Percentiles rank a stretch among this genome's conserved stretches.
These are phyloP conservation scores for Caenorhabditis sinica DNA, from an alignment of 2,888 invertebrate genomes.

Conservation along the genomic window DNA sequence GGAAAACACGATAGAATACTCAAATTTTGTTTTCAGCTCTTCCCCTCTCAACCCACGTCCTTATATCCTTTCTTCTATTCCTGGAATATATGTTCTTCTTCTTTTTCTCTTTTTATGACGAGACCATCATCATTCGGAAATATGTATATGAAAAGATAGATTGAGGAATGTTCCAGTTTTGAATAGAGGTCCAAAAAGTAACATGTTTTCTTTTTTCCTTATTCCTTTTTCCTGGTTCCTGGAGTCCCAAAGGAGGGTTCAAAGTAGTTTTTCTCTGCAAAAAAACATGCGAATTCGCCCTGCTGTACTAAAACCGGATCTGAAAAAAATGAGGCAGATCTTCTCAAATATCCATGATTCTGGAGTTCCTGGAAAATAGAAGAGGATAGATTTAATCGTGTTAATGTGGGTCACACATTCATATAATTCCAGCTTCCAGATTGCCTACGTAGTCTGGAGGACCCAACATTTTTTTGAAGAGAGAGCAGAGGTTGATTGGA, in stretches of 20 bases:
- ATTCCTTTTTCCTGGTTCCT: too few relatives aligned
- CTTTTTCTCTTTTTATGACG: neutral
- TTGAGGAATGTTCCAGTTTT: neutral
- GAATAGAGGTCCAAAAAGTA: too few relatives aligned
- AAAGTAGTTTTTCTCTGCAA: too few relatives aligned
- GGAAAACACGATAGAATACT: too few relatives aligned
- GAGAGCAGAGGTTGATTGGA: neutral
- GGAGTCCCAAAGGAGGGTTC: too few relatives aligned
- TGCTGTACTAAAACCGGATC: constrained; percentile 24
- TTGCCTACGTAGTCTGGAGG: constrained; percentile 24
- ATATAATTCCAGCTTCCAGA: constrained; percentile 37
- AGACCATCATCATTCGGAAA: neutral
- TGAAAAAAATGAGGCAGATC: neutral
- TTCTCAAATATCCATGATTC: too few relatives aligned
- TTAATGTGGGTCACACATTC: constrained; percentile 45
- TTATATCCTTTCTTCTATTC: constrained; percentile 15
- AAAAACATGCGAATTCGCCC: neutral
- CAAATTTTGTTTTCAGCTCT: too few relatives aligned
- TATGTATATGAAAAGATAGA: neutral
- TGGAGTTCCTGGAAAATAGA: neutral
- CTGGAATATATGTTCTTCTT: neutral
- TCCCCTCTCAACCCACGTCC: neutral
- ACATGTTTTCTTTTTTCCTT: too few relatives aligned
- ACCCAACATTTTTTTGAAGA: neutral
- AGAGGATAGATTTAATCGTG: constrained; percentile 43